phyloP scores from a whole-genome alignment of 1,140 invertebrate genomes.

The Bombyx mandarina region DNA sequence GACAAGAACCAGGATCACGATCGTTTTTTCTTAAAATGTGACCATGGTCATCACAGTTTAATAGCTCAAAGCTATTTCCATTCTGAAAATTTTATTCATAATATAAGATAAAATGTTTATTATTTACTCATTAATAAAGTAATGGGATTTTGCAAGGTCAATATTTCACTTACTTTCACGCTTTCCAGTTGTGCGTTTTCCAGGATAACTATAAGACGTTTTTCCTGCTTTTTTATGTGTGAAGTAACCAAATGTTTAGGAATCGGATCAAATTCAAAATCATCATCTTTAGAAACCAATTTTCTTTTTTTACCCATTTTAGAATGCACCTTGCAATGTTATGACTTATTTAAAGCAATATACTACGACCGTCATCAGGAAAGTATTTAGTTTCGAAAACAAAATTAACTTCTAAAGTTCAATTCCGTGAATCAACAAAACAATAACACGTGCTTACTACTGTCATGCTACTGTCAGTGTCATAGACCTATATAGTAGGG shows the following conservation, averaged over 20 bases:
- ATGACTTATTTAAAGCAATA: too few relatives aligned
- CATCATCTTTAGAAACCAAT: constrained; percentile 70
- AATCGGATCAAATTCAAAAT: constrained; percentile 77
- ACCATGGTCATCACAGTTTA: constrained; percentile 95
- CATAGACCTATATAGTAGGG: too few relatives aligned
- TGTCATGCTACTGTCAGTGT: too few relatives aligned
- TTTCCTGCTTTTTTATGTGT: constrained; percentile 86
- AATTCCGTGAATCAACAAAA: too few relatives aligned
- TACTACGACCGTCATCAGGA: too few relatives aligned
- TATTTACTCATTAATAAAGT: constrained; percentile 1
- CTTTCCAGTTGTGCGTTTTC: constrained; percentile 96
- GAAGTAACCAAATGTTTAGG: constrained; percentile 78
- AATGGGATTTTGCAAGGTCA: constrained; percentile 5
- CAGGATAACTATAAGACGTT: constrained; percentile 93
- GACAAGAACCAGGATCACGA: constrained; percentile 84
- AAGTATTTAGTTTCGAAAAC: too few relatives aligned
- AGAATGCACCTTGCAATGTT: too few relatives aligned
- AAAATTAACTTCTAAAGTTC: too few relatives aligned
- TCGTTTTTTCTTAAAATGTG: constrained; percentile 88
- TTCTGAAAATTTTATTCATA: constrained; percentile 70
- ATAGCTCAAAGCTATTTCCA: constrained; percentile 88
- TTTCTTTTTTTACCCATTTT: constrained; percentile 79
- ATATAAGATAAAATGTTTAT: constrained; percentile 7
- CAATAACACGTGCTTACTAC: too few relatives aligned
- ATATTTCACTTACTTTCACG: constrained; percentile 82